A percentile compares a stretch with the other conserved stretches of the same genome.
Evolutionary conservation across 2,888 invertebrate species (phyloP).

Genomic region (Meteorus colon): DNA sequence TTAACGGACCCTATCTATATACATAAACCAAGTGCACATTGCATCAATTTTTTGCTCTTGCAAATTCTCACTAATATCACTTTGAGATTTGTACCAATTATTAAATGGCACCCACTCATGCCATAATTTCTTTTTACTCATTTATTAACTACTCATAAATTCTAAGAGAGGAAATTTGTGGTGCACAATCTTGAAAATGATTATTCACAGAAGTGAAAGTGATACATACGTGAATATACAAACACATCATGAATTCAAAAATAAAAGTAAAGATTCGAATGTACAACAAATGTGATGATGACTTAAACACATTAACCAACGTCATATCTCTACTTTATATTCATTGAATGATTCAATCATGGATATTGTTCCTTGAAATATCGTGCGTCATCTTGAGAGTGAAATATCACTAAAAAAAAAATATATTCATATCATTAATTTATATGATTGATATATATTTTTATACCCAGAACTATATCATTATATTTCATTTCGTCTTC

Average conservation of each 20-base stretch:
- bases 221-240: neutral
- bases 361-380: constrained; percentile 7
- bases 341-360: constrained; percentile 22
- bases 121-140: neutral
- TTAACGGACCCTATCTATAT: constrained; percentile 36
- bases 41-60: constrained; percentile 40
- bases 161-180: neutral
- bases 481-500: too few relatives aligned
- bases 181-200: constrained; percentile 7
- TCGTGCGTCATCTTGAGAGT: neutral
- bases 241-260: neutral
- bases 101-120: constrained; percentile 6
- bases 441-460: too few relatives aligned
- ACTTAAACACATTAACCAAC: constrained; percentile 5
- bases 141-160: neutral
- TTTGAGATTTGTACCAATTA: constrained; percentile 32
- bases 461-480: too few relatives aligned
- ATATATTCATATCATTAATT: too few relatives aligned
- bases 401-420: neutral
- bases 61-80: constrained; percentile 31
- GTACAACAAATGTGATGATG: constrained; percentile 8
- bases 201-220: constrained; percentile 9
- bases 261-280: constrained; percentile 11
- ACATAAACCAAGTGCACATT: constrained; percentile 17
- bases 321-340: constrained; percentile 20